phyloP scores from a whole-genome alignment of 2,888 invertebrate genomes.

The Clunio marinus region DNA sequence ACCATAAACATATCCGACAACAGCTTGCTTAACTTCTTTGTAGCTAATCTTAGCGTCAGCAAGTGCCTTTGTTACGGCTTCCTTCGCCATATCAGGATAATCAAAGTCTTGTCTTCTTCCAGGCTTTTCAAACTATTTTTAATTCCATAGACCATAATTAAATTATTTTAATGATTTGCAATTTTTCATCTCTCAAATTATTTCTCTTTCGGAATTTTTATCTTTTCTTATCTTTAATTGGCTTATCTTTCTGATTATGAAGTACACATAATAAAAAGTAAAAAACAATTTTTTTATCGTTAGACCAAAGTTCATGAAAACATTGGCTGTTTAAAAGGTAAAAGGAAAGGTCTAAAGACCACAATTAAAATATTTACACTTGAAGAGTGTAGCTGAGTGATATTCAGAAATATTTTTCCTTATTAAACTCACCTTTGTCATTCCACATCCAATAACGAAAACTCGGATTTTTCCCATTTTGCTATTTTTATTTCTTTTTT shows the following conservation, averaged over 20 bases:
- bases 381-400: conserved; percentile 40
- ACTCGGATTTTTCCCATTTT: conserved; percentile 55
- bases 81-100: conserved; percentile 93
- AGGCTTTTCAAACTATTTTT: conserved; percentile 86
- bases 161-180: no score
- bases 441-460: conserved; percentile 92
- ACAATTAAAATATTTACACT: neutral
- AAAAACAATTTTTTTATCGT: no score
- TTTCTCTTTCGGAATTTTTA: no score
- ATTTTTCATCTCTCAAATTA: no score
- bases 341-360: neutral
- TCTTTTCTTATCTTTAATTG: no score
- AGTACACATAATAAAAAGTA: neutral
- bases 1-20: conserved; percentile 89
- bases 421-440: conserved; percentile 93
- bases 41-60: conserved; percentile 75
- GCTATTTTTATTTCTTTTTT: neutral
- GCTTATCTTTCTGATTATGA: neutral
- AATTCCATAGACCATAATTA: no score
- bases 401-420: no score
- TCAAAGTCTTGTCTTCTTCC: conserved; percentile 74
- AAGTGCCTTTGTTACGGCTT: conserved; percentile 86
- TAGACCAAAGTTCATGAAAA: neutral
- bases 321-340: no score
- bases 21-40: conserved; percentile 78